These are phyloP conservation scores for Endomychus coccineus DNA, from an alignment of 2,888 invertebrate genomes.

Conservation along the genomic window DNA sequence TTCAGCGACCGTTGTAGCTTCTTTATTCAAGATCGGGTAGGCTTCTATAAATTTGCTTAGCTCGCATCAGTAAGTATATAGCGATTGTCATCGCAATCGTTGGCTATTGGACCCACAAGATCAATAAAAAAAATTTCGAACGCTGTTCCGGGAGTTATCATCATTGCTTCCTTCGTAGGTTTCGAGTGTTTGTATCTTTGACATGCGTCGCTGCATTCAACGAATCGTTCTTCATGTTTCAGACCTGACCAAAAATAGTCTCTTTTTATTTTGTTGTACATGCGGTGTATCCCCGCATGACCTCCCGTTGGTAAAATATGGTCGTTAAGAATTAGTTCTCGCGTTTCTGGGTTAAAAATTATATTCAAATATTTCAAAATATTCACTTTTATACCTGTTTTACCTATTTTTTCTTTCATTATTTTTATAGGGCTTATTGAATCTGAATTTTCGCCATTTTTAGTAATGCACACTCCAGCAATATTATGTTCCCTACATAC, in stretches of 20 bases:
- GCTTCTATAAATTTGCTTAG: constrained; percentile 5
- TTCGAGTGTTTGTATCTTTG: constrained; percentile 6
- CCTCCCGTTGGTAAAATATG: constrained; percentile 24
- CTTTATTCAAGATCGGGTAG: constrained; percentile 5
- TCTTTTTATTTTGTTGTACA: constrained; percentile 21
- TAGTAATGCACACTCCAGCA: constrained; percentile 8
- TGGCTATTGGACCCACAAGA: constrained; percentile 6
- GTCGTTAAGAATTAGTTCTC: constrained; percentile 23
- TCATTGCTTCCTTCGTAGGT: constrained; percentile 5
- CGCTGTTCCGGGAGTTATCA: constrained; percentile 9
- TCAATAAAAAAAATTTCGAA: constrained; percentile 11
- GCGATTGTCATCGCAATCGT: constrained; percentile 1
- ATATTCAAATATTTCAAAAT: constrained; percentile 16
- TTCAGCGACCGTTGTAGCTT: constrained; percentile 4
- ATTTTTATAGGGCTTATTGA: constrained; percentile 10
- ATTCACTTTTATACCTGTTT: constrained; percentile 14
- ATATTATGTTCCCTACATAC: constrained; percentile 11
- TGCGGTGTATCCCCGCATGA: constrained; percentile 21
- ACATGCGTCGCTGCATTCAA: constrained; percentile 16
- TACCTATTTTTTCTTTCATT: constrained; percentile 1
- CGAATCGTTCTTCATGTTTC: constrained; percentile 20
- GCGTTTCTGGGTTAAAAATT: constrained; percentile 12
- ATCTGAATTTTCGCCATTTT: constrained; percentile 13
- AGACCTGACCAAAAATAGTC: constrained; percentile 20
- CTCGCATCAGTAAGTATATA: constrained; percentile 13